A percentile compares a stretch with the other conserved stretches of the same genome.
phyloP scores from a whole-genome alignment of 2,797 vertebrate genomes.

The Poecilia gillii region DNA sequence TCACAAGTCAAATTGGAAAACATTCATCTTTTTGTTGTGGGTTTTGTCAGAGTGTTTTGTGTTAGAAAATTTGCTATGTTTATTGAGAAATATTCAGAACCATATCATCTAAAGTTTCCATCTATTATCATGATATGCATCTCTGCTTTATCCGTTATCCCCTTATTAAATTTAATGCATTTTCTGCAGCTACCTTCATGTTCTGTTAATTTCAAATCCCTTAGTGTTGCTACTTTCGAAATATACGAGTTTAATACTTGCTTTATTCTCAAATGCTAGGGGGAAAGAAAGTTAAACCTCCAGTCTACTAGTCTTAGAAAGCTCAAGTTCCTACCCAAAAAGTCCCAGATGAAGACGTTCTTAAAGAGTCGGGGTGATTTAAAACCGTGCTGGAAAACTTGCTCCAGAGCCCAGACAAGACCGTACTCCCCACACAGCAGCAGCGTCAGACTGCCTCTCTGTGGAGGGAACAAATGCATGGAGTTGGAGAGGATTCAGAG shows the following conservation, averaged over 20 bases:
- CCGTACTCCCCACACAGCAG: conserved; percentile 97
- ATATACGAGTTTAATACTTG: too few relatives aligned
- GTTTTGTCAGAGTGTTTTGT: not conserved
- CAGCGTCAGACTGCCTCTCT: conserved; percentile 96
- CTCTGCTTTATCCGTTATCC: not conserved
- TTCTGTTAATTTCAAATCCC: not conserved
- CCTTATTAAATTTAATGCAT: not conserved
- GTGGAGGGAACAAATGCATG: conserved; percentile 44
- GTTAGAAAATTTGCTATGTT: not conserved
- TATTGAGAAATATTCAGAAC: not conserved
- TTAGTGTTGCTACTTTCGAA: not conserved
- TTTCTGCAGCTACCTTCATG: not conserved
- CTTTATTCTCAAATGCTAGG: not conserved
- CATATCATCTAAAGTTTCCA: not conserved
- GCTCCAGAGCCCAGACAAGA: conserved; percentile 95
- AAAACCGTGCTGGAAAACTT: conserved; percentile 98
- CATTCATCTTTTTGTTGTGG: not conserved
- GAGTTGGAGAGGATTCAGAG: not conserved
- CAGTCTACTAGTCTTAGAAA: not conserved
- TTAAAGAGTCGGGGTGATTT: conserved; percentile 98
- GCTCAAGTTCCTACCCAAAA: conserved; percentile 86
- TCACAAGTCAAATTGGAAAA: not conserved
- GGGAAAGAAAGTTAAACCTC: not conserved
- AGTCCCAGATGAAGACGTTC: conserved; percentile 99
- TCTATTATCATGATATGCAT: not conserved